These are phyloP conservation scores for Gymnocheta viridis DNA, from an alignment of 2,888 invertebrate species.

Conservation along the genomic window DNA sequence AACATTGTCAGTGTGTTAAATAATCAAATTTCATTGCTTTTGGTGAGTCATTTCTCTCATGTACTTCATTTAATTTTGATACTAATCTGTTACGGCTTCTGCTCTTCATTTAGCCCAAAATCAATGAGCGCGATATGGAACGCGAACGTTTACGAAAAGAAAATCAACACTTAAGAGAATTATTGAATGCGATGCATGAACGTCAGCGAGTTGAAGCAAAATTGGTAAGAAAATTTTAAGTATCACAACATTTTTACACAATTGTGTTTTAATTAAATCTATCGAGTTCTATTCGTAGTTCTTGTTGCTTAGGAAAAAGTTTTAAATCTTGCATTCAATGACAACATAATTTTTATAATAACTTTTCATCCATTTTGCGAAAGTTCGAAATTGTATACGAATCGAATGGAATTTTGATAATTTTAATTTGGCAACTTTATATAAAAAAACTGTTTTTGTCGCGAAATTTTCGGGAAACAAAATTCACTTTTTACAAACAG, in stretches of 20 bases:
- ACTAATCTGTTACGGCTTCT: neutral
- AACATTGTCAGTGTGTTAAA: slow-evolving; percentile 86
- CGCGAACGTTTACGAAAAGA: slow-evolving; percentile 88
- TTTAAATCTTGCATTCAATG: too few species aligned
- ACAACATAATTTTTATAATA: too few species aligned
- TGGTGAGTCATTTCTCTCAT: slow-evolving; percentile 83
- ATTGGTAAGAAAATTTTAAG: slow-evolving; percentile 73
- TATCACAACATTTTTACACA: neutral
- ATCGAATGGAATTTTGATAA: too few species aligned
- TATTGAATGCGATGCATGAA: slow-evolving; percentile 85
- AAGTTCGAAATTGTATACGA: too few species aligned
- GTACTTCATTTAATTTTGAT: neutral
- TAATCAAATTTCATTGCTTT: slow-evolving; percentile 86
- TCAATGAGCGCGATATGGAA: slow-evolving; percentile 89
- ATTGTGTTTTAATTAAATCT: too few species aligned
- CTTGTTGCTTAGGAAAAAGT: too few species aligned
- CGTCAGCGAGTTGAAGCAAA: slow-evolving; percentile 81
- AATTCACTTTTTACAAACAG: too few species aligned
- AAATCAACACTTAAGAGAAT: slow-evolving; percentile 87
- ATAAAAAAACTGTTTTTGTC: too few species aligned
- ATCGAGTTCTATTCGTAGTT: too few species aligned
- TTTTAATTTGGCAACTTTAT: too few species aligned
- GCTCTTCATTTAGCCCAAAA: slow-evolving; percentile 84
- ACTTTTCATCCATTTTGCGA: too few species aligned
- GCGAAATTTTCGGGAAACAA: too few species aligned